Base-by-base conservation (phyloP, 2,113 vertebrate species). In the Oncorhynchus nerka region DNA sequence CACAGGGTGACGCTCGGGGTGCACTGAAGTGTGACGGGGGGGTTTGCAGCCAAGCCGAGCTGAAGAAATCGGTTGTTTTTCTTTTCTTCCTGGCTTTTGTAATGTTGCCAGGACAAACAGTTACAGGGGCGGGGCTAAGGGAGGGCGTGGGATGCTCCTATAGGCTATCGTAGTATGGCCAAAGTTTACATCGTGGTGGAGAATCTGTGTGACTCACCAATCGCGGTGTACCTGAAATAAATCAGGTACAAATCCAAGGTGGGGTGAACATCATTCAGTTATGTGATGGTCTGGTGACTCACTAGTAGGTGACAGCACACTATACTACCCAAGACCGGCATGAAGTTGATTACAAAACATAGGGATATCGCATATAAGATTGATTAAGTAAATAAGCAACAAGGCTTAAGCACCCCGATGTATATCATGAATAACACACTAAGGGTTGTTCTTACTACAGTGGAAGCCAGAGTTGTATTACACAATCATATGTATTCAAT, bases 171-270 rank as follows among this genome's bases (percentile, higher is more conserved):
- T 16, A 55, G 51, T 45, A 9, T 45, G 11, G 39, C 39, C 49
- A 77, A 71, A 85, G 71, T 85, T 85, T 80, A 70, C 71, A 77
- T 75, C 82, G 76, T 78, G 61, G 73, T 68, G 77, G 78, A 70
- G 80, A 45, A 45, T 45, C 39, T 45, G 39, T 45, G 39, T 45
- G 8, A 64, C 22, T 22, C 20, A 26, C 85, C 79, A 85, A 86
- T 89, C 85, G 81, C 76, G 4, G 5, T 74, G 55, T 22, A 57
- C 71, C 68, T 68, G 72, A 73, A 77, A 81, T 71, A 45, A 45
- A 12, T 45, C 39, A 3, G 39, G 39, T 12, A 45, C 3, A 45
- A 45, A 45, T 45, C 8, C 62, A 26, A 13, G 62, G 22, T 65
- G 5, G 62, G 22, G 22, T 22, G 22, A 64, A 64, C 9, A 32